Base-by-base conservation (phyloP, 2,113 vertebrate genomes). In the Speoplatyrhinus poulsoni region DNA sequence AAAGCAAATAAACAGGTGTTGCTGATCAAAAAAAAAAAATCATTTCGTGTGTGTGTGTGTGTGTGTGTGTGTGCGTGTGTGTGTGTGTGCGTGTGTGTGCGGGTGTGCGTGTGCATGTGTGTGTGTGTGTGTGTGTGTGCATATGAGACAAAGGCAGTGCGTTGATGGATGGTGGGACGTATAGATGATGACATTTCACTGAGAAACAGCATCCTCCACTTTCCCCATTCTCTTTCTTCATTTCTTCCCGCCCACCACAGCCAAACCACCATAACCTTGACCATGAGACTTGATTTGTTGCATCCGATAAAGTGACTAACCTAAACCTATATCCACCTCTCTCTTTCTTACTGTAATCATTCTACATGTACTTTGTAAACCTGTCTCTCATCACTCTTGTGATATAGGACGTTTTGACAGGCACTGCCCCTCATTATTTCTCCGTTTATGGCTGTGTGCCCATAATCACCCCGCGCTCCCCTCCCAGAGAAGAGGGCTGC, bases 171-270 rank as follows among this genome's bases (percentile, higher is more conserved):
- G 68, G 57, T 46, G 50, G 58, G 63, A 56, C 81, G 63, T 58
- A 90, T 77, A 67, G 79, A 82, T 69, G 64, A 70, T 72, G 84
- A 75, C 85, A 69, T 49, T 4, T 26, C 69, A 73, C 64, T 63
- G 60, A 62, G 60, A 76, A 69, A 54, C 65, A 53, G 55, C 16
- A 72, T 73, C 67, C 63, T 77, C 73, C 12, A 63, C 50, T 77
- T 73, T 72, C 8, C 15, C 32, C 32, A 7, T 33, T 26, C 16
- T 62, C 60, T 49, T 19, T 4, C 16, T 62, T 11, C 10, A 16
- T 9, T 49, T 46, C 46, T 62, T 0, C 46, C 10, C 19, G 10
- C 12, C 26, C 26, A 3, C 5, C 26, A 8, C 6, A 41, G 7
- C 36, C 4, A 41, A 41, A 41, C 36, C 36, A 41, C 36, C 36